Evolutionary conservation across 2,888 invertebrate genomes (phyloP).

Genomic region (Apoderus coryli): DNA sequence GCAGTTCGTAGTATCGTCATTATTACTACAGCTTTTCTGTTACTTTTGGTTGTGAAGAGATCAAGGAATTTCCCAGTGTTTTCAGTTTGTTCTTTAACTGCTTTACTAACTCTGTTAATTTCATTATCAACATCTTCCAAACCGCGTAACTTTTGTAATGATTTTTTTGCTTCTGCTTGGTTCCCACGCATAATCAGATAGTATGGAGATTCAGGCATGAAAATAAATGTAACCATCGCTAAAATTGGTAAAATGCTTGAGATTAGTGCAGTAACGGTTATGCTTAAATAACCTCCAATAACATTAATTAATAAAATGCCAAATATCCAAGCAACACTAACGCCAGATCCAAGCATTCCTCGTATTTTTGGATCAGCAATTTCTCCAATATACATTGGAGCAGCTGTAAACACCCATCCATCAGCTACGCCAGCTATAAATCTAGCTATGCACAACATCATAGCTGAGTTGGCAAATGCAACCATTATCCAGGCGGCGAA

Average conservation of each 20-base stretch:
- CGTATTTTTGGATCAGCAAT: conserved; percentile 41
- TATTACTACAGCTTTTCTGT: conserved; percentile 48
- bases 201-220: conserved; percentile 47
- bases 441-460: conserved; percentile 37
- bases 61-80: conserved; percentile 41
- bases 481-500: conserved; percentile 49
- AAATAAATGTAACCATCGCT: conserved; percentile 33
- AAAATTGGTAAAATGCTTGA: conserved; percentile 34
- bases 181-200: conserved; percentile 32
- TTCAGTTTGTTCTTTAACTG: conserved; percentile 30
- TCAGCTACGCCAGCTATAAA: conserved; percentile 48
- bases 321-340: conserved; percentile 38
- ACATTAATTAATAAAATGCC: conserved; percentile 39
- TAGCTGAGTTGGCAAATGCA: conserved; percentile 40
- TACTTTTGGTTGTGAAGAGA: conserved; percentile 39
- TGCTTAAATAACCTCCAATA: conserved; percentile 34
- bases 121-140: conserved; percentile 35
- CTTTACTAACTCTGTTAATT: conserved; percentile 23
- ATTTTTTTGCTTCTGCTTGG: conserved; percentile 33
- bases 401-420: conserved; percentile 30
- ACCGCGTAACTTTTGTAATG: conserved; percentile 36
- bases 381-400: conserved; percentile 47
- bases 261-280: conserved; percentile 36
- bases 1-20: conserved; percentile 41
- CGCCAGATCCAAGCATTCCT: conserved; percentile 42